Evolutionary conservation across 2,113 vertebrate genomes (phyloP).

Genomic region (Corythaixoides concolor): DNA sequence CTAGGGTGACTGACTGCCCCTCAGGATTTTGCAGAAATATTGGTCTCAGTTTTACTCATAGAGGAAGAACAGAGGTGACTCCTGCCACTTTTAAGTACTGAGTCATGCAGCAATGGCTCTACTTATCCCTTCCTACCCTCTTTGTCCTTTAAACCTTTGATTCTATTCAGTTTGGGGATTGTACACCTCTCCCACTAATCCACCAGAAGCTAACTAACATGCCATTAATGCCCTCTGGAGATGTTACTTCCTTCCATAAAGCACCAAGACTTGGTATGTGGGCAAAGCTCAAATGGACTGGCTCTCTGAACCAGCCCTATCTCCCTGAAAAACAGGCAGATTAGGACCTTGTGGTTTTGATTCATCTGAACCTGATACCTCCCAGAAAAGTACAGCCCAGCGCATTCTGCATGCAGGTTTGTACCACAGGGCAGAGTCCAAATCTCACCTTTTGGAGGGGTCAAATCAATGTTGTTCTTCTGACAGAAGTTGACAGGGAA

Average conservation of each 20-base stretch:
- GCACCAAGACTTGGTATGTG: background rate
- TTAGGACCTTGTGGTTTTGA: background rate
- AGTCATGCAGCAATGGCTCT: background rate
- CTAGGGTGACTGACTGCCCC: background rate
- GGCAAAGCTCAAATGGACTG: background rate
- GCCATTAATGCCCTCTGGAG: background rate
- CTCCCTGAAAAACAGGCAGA: background rate
- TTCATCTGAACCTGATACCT: background rate
- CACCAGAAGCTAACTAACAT: background rate
- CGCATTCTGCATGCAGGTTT: background rate
- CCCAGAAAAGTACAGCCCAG: background rate
- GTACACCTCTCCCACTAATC: background rate
- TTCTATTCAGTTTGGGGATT: background rate
- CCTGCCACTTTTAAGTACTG: background rate
- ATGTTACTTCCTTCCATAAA: background rate
- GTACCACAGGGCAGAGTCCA: background rate
- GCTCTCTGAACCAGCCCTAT: background rate
- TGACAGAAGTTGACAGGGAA: conserved; percentile 88
- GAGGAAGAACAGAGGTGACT: background rate
- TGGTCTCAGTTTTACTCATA: background rate
- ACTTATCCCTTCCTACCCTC: background rate
- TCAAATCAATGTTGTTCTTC: conserved; percentile 86
- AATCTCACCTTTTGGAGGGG: conserved; percentile 82
- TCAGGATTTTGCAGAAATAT: background rate
- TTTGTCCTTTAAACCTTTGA: background rate